Conservation (phyloP, 2,797 vertebrate genomes). For the Falco berigora region DNA sequence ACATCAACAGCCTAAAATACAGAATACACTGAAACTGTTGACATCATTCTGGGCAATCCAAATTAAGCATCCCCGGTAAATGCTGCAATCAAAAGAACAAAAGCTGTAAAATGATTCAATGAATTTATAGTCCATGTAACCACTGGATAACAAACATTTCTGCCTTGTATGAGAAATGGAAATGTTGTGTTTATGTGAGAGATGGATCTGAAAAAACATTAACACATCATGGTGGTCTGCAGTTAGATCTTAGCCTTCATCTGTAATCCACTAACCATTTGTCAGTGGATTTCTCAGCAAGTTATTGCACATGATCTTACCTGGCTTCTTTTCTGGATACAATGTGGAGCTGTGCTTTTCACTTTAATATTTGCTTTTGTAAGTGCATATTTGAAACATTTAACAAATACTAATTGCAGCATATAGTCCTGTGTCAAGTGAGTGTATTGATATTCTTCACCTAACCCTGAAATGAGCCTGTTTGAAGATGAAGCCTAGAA, state of each 20-base stretch:
- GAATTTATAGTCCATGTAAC: not conserved
- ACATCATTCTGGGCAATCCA: conserved; percentile 52
- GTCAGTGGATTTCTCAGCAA: not conserved
- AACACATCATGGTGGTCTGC: rapidly evolving
- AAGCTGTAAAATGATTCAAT: conserved; percentile 18
- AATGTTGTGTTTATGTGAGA: not conserved
- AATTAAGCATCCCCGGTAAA: conserved; percentile 48
- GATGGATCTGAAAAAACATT: not conserved
- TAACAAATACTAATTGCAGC: not conserved
- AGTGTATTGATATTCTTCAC: not conserved
- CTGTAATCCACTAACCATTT: not conserved
- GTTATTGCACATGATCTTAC: not conserved
- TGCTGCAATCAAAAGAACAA: conserved; percentile 48
- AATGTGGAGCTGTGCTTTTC: not conserved
- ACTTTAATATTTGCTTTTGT: not conserved
- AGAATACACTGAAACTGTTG: not conserved
- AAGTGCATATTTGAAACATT: not conserved
- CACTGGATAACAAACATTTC: not conserved
- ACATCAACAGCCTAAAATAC: not conserved
- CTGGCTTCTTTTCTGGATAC: not conserved
- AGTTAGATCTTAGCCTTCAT: not conserved
- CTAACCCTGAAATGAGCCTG: not conserved
- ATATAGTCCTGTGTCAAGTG: not conserved
- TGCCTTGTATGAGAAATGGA: not conserved
- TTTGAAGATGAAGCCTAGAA: not conserved